Percentiles rank a stretch among this genome's conserved stretches.
These are phyloP conservation scores for Porites divaricata DNA, from an alignment of 92 coral and sea anemone species.

Conservation along the genomic window DNA sequence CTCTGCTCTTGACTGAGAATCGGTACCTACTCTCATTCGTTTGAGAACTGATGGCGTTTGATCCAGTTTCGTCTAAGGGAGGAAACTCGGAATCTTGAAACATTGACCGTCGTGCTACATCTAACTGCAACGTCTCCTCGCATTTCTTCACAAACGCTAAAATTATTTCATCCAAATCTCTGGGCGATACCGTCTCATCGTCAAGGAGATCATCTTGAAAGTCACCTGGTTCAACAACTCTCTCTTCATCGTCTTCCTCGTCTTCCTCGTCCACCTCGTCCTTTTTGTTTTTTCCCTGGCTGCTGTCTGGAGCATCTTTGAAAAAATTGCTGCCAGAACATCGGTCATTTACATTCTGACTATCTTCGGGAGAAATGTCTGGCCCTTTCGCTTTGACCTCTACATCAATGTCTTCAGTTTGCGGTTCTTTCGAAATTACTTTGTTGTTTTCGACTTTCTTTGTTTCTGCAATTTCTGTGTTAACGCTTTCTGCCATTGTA, in stretches of 20 bases:
- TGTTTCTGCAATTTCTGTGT: neutral
- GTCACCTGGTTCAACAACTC: constrained; percentile 2
- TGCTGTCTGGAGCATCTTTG: neutral
- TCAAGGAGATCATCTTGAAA: constrained; percentile 50
- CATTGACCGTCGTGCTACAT: neutral
- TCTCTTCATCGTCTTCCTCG: constrained; percentile 1
- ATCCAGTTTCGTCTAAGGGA: constrained; percentile 27
- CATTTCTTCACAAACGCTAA: constrained; percentile 67
- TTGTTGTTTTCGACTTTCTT: neutral
- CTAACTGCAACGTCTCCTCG: constrained; percentile 45
- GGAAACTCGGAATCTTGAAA: constrained; percentile 63
- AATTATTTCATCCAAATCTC: constrained; percentile 72
- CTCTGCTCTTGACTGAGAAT: neutral
- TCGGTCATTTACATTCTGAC: neutral
- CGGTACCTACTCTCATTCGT: neutral
- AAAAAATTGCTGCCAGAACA: neutral
- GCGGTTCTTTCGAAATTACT: neutral
- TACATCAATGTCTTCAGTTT: neutral
- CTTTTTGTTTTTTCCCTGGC: neutral
- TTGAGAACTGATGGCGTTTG: neutral
- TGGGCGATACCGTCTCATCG: constrained; percentile 63
- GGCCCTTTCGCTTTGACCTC: neutral
- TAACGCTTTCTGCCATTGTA: neutral
- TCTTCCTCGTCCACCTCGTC: neutral
- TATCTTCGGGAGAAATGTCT: neutral